Percentiles rank a stretch among this genome's conserved stretches.
phyloP scores from a whole-genome alignment of 2,888 invertebrate genomes.

The Campoletis raptor region DNA sequence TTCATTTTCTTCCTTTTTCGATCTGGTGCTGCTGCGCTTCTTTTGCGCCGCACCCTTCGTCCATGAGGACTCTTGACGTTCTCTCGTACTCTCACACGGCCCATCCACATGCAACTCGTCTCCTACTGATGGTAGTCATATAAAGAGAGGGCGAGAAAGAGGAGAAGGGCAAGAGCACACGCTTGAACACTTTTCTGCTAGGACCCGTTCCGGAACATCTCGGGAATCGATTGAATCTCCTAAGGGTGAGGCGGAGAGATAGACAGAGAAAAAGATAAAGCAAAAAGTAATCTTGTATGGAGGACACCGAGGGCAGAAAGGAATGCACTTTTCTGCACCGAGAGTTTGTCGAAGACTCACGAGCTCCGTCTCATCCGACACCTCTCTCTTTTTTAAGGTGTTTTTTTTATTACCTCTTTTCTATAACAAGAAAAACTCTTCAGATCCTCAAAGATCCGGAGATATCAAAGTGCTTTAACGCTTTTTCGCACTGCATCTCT shows the following conservation, averaged over 20 bases:
- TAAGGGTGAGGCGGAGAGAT: constrained; percentile 11
- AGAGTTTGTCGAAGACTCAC: constrained; percentile 59
- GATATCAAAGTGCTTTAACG: constrained; percentile 50
- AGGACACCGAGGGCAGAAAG: constrained; percentile 28
- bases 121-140: constrained; percentile 45
- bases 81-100: constrained; percentile 24
- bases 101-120: constrained; percentile 29
- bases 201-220: constrained; percentile 64
- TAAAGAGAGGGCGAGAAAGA: constrained; percentile 27
- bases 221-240: constrained; percentile 62
- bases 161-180: constrained; percentile 27
- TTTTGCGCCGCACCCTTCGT: constrained; percentile 54
- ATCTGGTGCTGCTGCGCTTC: constrained; percentile 36
- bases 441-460: constrained; percentile 40
- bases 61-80: constrained; percentile 46
- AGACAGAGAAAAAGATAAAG: constrained; percentile 4
- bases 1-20: constrained; percentile 38
- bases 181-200: constrained; percentile 65
- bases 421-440: constrained; percentile 17
- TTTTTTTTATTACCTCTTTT: constrained; percentile 16
- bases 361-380: constrained; percentile 53
- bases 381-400: constrained; percentile 38
- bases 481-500: constrained; percentile 62
- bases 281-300: constrained; percentile 15
- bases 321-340: constrained; percentile 56